Evolutionary conservation across 2,113 vertebrate species (phyloP).

Genomic region (Chaetorhynchus papuensis): DNA sequence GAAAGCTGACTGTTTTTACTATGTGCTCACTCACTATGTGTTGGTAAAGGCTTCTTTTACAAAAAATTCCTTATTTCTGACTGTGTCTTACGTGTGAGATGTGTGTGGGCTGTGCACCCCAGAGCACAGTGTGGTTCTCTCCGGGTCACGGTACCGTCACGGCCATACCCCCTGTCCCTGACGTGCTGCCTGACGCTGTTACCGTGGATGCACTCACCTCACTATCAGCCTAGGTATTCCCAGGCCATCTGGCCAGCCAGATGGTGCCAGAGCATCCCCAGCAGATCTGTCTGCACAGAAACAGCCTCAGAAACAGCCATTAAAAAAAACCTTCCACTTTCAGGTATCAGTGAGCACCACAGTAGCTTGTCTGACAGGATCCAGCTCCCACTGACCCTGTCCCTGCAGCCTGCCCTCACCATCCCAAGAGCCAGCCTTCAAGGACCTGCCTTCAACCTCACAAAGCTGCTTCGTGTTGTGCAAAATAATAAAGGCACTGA

Average conservation of each 20-base stretch:
- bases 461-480: not conserved
- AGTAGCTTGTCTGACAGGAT: not conserved
- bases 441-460: not conserved
- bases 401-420: not conserved
- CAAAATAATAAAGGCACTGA: not conserved
- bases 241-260: not conserved
- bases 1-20: not conserved
- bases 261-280: not conserved
- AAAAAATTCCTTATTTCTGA: not conserved
- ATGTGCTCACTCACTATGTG: not conserved
- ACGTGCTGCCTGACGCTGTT: rapidly evolving
- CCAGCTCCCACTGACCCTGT: not conserved
- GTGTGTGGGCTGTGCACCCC: rapidly evolving
- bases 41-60: not conserved
- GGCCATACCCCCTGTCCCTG: not conserved
- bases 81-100: rapidly evolving
- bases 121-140: not conserved
- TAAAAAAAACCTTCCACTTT: not conserved
- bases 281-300: not conserved
- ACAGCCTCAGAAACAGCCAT: not conserved
- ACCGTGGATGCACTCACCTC: not conserved
- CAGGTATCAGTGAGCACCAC: not conserved
- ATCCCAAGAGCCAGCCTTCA: not conserved
- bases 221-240: not conserved
- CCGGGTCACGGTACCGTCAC: rapidly evolving